Evolutionary conservation across 2,113 vertebrate genomes (phyloP).

Genomic region (Pyrgilauda ruficollis): DNA sequence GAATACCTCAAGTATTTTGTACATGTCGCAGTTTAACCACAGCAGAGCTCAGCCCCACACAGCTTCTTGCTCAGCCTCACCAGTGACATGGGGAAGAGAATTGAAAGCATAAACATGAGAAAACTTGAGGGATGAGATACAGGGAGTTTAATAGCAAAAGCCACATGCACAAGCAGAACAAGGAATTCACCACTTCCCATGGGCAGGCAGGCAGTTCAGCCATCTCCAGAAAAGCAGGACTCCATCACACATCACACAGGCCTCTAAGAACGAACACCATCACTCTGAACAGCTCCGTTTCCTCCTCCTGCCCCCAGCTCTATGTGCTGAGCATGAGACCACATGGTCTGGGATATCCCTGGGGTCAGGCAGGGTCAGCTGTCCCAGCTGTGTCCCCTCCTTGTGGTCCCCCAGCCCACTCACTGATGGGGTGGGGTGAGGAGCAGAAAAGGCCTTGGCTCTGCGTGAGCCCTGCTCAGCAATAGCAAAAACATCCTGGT

Average conservation of each 20-base stretch:
- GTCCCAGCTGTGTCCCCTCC: not conserved
- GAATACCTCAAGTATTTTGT: not conserved
- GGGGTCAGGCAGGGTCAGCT: not conserved
- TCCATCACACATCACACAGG: not conserved
- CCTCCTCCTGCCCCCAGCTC: not conserved
- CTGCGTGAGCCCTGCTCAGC: not conserved
- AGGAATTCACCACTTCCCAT: not conserved
- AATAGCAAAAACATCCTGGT: not conserved
- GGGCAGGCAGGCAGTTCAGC: not conserved
- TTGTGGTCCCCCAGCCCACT: not conserved
- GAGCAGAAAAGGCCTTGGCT: not conserved
- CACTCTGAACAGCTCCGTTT: not conserved
- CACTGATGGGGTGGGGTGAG: not conserved
- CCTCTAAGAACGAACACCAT: rapidly evolving
- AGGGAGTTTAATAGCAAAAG: not conserved
- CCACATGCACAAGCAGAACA: not conserved
- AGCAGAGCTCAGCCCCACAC: not conserved
- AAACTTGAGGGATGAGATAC: not conserved
- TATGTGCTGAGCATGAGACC: not conserved
- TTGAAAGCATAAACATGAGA: not conserved
- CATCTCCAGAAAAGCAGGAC: not conserved
- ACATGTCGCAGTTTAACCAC: not conserved
- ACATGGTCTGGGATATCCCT: not conserved
- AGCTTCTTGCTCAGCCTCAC: rapidly evolving
- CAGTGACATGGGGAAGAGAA: not conserved